Evolutionary conservation across 2,888 invertebrate genomes (phyloP).

Genomic region (Empis livida): DNA sequence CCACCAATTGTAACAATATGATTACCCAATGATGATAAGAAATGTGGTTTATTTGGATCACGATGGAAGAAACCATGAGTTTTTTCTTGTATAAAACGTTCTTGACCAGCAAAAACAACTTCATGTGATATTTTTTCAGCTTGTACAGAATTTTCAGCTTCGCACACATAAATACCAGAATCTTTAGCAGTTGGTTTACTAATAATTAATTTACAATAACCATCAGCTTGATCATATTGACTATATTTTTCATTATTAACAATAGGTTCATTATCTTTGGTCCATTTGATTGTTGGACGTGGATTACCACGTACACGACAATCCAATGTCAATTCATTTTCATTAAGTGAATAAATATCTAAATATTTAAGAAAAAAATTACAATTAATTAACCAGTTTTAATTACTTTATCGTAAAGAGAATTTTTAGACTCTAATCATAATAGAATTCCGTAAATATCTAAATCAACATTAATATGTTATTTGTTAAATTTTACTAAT

Average conservation of each 20-base stretch:
- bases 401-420: no score
- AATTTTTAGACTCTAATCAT: no score
- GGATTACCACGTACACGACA: constrained; percentile 67
- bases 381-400: no score
- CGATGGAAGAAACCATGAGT: constrained; percentile 35
- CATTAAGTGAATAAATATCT: constrained; percentile 59
- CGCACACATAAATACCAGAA: constrained; percentile 61
- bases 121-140: constrained; percentile 61
- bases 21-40: constrained; percentile 54
- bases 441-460: no score
- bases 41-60: constrained; percentile 51
- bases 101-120: constrained; percentile 47
- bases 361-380: background rate
- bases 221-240: constrained; percentile 56
- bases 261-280: constrained; percentile 53
- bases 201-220: constrained; percentile 57
- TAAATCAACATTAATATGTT: no score
- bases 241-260: constrained; percentile 43
- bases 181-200: constrained; percentile 52
- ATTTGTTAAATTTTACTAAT: no score
- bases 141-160: constrained; percentile 58
- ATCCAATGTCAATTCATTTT: constrained; percentile 63
- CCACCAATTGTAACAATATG: constrained; percentile 63
- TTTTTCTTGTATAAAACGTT: constrained; percentile 35
- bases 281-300: constrained; percentile 59